Base-by-base conservation (phyloP, 1,140 invertebrate species). In the Lucilia cuprina region DNA sequence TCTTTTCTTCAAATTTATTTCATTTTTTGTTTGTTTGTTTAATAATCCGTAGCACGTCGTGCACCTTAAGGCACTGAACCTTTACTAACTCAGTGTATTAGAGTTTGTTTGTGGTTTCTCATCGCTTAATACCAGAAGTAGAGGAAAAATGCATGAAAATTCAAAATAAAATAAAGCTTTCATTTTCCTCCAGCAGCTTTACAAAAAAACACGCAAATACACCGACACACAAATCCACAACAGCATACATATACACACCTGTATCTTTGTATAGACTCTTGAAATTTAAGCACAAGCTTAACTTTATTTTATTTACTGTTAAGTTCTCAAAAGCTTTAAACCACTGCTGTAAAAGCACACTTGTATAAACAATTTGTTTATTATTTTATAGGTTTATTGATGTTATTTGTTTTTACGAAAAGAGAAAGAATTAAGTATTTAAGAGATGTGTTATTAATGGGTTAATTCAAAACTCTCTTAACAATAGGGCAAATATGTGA, bases 41-140 rank as follows among this genome's bases (percentile, higher is more conserved):
- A 19, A 3, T 80, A 78, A 50, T 80, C 77, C 77, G 77, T 80
- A 80, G 77, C 12, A 80, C 77, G 77, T 80, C 47, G 77, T 80
- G 77, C 77, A 80, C 77, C 77, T 47, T 25, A 80, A 80, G 77
- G 41, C 77, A 80, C 77, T 80, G 77, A 80, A 80, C 77, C 77
- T 49, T 80, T 80, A 80, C 77, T 80, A 49, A 80, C 41, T 70
- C 21, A 19, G n/a, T 3, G n/a, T 19, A 80, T 21, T 80, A 80
- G 47, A 19, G 77, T 80, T 49, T 25, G 21, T 70, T 70, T 70
- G 55, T n/a, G 7, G 19, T 21, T 70, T 70, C 65, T 70, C 65
- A 70, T 25, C 65, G 65, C n/a, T 19, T 25, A 21, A 55, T 55
- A 55, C 50, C 13, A 55, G 50, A 17, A 55, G 50, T 55, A 14